Evolutionary conservation across 2,113 vertebrate species (phyloP).

Genomic region (Pipa parva): DNA sequence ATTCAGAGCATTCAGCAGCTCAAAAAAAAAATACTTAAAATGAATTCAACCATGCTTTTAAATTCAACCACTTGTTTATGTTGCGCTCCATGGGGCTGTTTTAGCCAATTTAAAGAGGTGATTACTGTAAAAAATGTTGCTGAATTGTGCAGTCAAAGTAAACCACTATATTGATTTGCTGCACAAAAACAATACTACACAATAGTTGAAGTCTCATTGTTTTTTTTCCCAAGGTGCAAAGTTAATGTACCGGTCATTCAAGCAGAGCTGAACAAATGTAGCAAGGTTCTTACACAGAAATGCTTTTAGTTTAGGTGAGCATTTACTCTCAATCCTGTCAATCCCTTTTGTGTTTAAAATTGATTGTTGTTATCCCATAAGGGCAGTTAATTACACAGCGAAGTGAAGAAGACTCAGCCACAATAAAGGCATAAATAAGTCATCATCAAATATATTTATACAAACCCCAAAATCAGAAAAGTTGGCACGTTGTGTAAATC

Average conservation of each 20-base stretch:
- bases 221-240: background rate
- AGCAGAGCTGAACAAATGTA: constrained; percentile 33
- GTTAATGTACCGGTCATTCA: constrained; percentile 11
- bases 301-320: constrained; percentile 32
- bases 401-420: constrained; percentile 34
- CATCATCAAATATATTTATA: no score
- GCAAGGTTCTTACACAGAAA: constrained; percentile 42
- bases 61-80: no score
- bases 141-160: no score
- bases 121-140: no score
- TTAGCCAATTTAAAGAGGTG: no score
- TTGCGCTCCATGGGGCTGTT: no score
- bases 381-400: constrained; percentile 46
- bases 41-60: no score
- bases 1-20: no score
- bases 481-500: no score
- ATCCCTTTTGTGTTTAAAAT: constrained; percentile 28
- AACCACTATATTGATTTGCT: no score
- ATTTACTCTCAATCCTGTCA: constrained; percentile 1
- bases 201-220: background rate
- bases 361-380: constrained; percentile 41
- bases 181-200: background rate
- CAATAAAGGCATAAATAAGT: constrained; percentile 31
- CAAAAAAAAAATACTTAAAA: no score
- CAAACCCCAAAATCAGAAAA: no score